Evolutionary conservation across 2,797 vertebrate genomes (phyloP).

Genomic region (Myoxocephalus aenaeus): DNA sequence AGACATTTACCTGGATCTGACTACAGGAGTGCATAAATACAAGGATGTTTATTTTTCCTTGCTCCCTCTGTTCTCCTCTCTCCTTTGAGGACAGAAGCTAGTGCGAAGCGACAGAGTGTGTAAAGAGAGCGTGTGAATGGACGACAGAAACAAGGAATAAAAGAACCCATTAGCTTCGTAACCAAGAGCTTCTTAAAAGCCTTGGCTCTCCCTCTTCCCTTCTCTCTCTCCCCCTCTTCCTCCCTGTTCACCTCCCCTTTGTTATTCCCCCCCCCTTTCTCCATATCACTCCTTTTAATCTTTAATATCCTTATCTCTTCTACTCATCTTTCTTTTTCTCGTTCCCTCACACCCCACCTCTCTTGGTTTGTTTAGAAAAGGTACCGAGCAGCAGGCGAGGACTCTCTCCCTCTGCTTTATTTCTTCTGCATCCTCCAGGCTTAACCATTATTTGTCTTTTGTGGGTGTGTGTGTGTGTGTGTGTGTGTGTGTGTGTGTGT

Average conservation of each 20-base stretch:
- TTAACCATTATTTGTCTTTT: conserved; percentile 18
- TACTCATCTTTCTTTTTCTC: neutral
- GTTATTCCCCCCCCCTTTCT: neutral
- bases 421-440: conserved; percentile 41
- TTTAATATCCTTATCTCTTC: neutral
- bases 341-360: neutral
- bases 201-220: conserved; percentile 11
- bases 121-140: conserved; percentile 56
- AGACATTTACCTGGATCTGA: neutral
- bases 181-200: conserved; percentile 65
- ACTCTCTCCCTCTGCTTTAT: conserved; percentile 14
- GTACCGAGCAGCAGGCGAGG: conserved; percentile 10
- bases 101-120: conserved; percentile 55
- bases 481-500: conserved; percentile 10
- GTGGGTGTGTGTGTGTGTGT: neutral
- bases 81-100: conserved; percentile 51
- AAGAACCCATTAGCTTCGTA: conserved; percentile 61
- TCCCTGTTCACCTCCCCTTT: neutral
- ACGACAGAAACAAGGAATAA: conserved; percentile 44
- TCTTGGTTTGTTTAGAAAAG: conserved; percentile 12
- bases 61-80: neutral
- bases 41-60: conserved; percentile 38
- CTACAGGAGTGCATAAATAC: conserved; percentile 9
- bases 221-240: neutral
- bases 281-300: neutral